phyloP scores from a whole-genome alignment of 1,140 invertebrate genomes.

The Samia ricini region DNA sequence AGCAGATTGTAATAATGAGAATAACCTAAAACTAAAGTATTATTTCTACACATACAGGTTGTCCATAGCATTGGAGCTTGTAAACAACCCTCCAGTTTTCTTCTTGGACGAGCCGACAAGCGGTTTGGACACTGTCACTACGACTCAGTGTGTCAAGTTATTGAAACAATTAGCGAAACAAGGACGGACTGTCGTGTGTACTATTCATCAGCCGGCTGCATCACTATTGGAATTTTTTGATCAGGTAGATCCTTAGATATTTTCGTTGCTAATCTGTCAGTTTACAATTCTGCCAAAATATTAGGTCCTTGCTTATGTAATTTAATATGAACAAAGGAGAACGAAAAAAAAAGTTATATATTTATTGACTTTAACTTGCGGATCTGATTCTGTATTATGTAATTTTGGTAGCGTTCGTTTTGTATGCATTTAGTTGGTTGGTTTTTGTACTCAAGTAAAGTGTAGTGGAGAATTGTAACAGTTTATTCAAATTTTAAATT shows the following conservation, averaged over 20 bases:
- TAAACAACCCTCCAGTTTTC: conserved; percentile 90
- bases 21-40: not conserved
- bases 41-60: conserved; percentile 70
- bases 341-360: no score
- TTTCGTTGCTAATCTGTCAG: no score
- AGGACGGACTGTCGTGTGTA: conserved; percentile 87
- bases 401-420: no score
- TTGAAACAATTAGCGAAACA: conserved; percentile 81
- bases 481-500: no score
- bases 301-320: no score
- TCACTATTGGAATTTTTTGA: conserved; percentile 93
- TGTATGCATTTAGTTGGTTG: no score
- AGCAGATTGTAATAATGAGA: not conserved
- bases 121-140: conserved; percentile 92
- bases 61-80: conserved; percentile 89
- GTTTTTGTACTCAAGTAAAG: no score
- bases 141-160: conserved; percentile 89
- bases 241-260: conserved; percentile 71
- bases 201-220: conserved; percentile 90
- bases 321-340: no score
- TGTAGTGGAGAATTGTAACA: no score
- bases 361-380: no score
- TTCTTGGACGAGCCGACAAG: conserved; percentile 86
- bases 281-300: no score
- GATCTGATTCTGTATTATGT: no score